These are phyloP conservation scores for Mylabris sibirica DNA, from an alignment of 2,888 invertebrate genomes.

Conservation along the genomic window DNA sequence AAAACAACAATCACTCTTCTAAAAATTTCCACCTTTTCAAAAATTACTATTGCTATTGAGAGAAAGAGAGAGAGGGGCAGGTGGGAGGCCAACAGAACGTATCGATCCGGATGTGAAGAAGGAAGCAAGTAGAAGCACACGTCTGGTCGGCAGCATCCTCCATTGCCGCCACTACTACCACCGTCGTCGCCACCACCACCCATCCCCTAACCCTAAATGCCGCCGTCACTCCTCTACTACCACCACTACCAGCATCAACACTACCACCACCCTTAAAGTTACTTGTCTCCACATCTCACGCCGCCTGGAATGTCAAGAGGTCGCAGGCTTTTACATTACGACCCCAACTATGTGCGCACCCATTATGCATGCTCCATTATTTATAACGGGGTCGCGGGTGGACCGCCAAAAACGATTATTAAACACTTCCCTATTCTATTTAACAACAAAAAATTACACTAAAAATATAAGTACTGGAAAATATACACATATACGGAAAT, in stretches of 20 bases:
- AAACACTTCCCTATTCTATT: background rate
- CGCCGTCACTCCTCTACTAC: background rate
- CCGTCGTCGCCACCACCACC: background rate
- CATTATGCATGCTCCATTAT: conserved; percentile 32
- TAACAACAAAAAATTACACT: background rate
- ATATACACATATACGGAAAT: background rate
- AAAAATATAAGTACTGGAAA: background rate
- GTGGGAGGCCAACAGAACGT: conserved; percentile 27
- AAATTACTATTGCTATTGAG: conserved; percentile 8
- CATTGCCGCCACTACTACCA: background rate
- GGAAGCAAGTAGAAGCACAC: conserved; percentile 27
- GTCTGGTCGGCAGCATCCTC: conserved; percentile 30
- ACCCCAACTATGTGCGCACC: conserved; percentile 25
- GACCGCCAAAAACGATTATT: conserved; percentile 11
- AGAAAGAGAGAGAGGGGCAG: conserved; percentile 25
- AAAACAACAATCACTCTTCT: background rate
- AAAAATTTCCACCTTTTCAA: background rate
- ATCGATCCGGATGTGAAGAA: conserved; percentile 34
- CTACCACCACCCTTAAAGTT: background rate
- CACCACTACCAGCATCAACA: no score
- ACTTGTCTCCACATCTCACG: conserved; percentile 22
- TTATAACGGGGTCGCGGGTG: conserved; percentile 21
- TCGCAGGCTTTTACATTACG: conserved; percentile 31
- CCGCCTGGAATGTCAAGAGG: conserved; percentile 34
- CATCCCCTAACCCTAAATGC: background rate